Evolutionary conservation across 2,113 vertebrate species (phyloP), one percentile per base, ranked within the genome.

Genomic region (Myotis brandtii): DNA sequence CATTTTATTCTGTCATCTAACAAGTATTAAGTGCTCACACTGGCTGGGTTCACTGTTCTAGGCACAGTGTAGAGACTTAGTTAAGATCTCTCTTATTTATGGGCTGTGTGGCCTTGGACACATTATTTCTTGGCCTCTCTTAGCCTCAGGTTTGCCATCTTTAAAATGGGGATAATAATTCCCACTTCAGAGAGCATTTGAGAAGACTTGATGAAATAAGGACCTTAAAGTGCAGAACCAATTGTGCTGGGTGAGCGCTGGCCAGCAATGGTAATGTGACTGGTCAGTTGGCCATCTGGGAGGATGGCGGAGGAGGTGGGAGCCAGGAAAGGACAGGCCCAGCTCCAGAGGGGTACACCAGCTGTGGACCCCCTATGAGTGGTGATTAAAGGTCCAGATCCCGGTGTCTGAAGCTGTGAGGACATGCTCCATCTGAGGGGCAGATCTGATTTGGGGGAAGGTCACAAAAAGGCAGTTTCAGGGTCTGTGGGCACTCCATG

Each of bases 161-260:
- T 82, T 86, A 40, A 80, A 73, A 75, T 18, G n/a, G 46, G 32
- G 37, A 32, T 21, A 17, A 43, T 20, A 12, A 34, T 21, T 6
- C 5, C 48, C 43, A 21, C 30, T 73, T 83, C 17, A 17, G 72
- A 82, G 30, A 69, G 23, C 25, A 0, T 3, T 2, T 4, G 48
- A 69, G 77, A 37, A 77, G 48, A 13, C 32, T 9, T 32, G 37
- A 43, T 21, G 67, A 75, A 27, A 52, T 40, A 0, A 50, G 80
- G 37, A 7, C 1, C 27, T 59, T 9, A 0, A 21, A 16, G 30
- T 17, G 11, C 50, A 8, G 17, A 21, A 12, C n/a, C 0, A 18
- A 1, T 1, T 1, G 2, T 3, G 20, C 67, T 77, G 13, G 0
- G 4, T 3, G 43, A 20, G 3, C 10, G 0, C 4, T 12, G 6